Evolutionary conservation across 1,140 invertebrate species (phyloP).

Genomic region (Penaeus vannamei): DNA sequence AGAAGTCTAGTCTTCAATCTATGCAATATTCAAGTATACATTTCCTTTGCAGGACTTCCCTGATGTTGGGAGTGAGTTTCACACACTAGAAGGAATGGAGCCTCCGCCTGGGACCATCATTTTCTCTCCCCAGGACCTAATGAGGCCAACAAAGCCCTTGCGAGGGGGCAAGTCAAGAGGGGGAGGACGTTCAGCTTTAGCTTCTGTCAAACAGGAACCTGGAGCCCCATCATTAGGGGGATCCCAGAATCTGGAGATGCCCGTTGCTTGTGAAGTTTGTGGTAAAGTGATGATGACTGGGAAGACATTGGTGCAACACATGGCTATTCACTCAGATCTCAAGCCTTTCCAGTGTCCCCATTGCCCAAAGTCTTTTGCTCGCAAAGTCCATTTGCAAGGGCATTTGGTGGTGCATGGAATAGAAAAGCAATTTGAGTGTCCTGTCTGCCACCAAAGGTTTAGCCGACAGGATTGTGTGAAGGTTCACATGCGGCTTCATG

Average conservation of each 20-base stretch:
- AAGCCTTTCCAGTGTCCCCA: slow-evolving; percentile 68
- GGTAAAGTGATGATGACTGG: slow-evolving; percentile 66
- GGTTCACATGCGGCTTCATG: slow-evolving; percentile 67
- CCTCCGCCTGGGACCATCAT: slow-evolving; percentile 66
- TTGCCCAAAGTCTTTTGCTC: slow-evolving; percentile 67
- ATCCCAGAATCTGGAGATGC: slow-evolving; percentile 54
- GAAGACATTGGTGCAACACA: slow-evolving; percentile 67
- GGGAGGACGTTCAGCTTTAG: slow-evolving; percentile 13
- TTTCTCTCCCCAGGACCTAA: slow-evolving; percentile 66
- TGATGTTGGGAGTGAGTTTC: slow-evolving; percentile 32
- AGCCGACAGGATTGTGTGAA: slow-evolving; percentile 68
- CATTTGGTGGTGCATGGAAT: slow-evolving; percentile 66
- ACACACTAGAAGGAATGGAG: slow-evolving; percentile 57
- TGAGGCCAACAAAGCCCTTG: slow-evolving; percentile 38
- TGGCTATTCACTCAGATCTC: slow-evolving; percentile 66
- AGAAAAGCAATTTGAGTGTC: slow-evolving; percentile 68
- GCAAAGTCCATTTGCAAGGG: slow-evolving; percentile 67
- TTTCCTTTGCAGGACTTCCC: slow-evolving; percentile 28
- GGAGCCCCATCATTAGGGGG: slow-evolving; percentile 5
- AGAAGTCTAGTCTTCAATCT: background rate
- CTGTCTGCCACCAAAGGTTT: slow-evolving; percentile 66
- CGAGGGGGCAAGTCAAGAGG: slow-evolving; percentile 33
- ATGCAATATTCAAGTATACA: background rate
- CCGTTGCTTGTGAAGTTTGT: slow-evolving; percentile 64
- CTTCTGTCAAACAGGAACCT: slow-evolving; percentile 56